Evolutionary conservation across 2,113 vertebrate species (phyloP), one percentile per base, ranked within the genome.

Genomic region (Daubentonia madagascariensis): DNA sequence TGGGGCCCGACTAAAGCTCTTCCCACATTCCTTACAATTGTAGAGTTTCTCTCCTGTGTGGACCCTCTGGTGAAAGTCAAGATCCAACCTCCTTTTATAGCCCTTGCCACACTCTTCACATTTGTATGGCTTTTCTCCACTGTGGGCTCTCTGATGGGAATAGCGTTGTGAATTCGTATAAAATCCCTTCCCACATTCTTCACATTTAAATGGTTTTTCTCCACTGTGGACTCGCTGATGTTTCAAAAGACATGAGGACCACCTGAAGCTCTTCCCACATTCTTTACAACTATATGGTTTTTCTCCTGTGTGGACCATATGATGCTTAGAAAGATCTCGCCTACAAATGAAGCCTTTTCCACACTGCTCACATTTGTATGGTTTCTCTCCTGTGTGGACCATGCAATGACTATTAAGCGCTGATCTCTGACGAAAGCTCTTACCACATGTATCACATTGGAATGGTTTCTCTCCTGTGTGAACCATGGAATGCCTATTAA

Each of bases 271-370:
- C 43, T 96, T 97, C 32, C 95, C 97, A 83, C 98, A 98, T 22
- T 89, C 89, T 20, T 87, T 98, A 97, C 99, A 99, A 86, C 97
- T 91, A 86, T 98, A 98, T 2, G 98, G 98, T 89, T 98, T 98
- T 95, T 98, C 98, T 12, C 98, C 98, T 0, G 98, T 98, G 94
- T 98, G 98, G 68, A 98, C 98, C 81, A 98, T 97, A 97, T 98
- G 97, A 63, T 98, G 98, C 7, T 76, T 45, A 91, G 78, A 68
- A 59, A 95, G 79, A 85, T 67, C 54, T 54, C 59, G 30, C 30
- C 48, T 86, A n/a, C 70, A 78, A 75, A 75, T 75, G 43, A 86
- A 86, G 70, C 83, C 76, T 59, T 93, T 96, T 10, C 80, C 90
- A 45, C 97, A 96, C 16, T 79, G 50, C 2, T 90, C 54, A 50